A percentile compares a stretch with the other conserved stretches of the same genome.
phyloP scores from a whole-genome alignment of 2,888 invertebrate species.

The Tipula unca region DNA sequence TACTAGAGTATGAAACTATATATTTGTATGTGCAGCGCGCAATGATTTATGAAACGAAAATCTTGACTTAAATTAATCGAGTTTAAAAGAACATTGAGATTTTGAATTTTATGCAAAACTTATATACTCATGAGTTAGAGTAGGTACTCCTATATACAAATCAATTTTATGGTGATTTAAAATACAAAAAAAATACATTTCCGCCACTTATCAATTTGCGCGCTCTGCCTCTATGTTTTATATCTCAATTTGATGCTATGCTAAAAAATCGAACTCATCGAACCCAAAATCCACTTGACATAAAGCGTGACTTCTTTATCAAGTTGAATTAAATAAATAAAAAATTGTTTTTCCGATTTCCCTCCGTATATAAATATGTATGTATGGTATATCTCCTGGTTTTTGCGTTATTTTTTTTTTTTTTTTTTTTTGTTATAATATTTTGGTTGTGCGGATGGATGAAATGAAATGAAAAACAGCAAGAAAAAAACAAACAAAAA shows the following conservation, averaged over 20 bases:
- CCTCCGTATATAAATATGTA: neutral
- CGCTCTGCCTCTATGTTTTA: neutral
- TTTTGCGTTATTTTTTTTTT: too few species aligned
- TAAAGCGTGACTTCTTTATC: constrained; percentile 18
- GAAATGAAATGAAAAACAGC: neutral
- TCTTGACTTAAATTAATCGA: neutral
- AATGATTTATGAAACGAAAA: too few species aligned
- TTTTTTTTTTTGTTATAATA: neutral
- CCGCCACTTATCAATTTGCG: constrained; percentile 16
- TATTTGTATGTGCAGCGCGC: too few species aligned
- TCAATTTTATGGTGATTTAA: neutral
- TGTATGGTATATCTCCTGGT: too few species aligned
- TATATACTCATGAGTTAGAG: too few species aligned
- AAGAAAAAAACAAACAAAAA: neutral
- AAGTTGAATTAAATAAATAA: neutral
- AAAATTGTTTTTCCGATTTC: neutral
- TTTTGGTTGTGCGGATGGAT: neutral
- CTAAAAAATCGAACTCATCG: constrained; percentile 9
- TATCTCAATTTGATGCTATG: neutral
- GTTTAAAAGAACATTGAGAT: neutral
- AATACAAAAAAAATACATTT: neutral
- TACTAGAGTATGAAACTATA: too few species aligned
- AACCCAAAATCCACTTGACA: constrained; percentile 17
- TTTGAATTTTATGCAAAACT: neutral
- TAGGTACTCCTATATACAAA: neutral